A percentile compares a stretch with the other conserved stretches of the same genome.
These are phyloP conservation scores for Bugula neritina DNA, from an alignment of 2,888 invertebrate genomes.

Conservation along the genomic window DNA sequence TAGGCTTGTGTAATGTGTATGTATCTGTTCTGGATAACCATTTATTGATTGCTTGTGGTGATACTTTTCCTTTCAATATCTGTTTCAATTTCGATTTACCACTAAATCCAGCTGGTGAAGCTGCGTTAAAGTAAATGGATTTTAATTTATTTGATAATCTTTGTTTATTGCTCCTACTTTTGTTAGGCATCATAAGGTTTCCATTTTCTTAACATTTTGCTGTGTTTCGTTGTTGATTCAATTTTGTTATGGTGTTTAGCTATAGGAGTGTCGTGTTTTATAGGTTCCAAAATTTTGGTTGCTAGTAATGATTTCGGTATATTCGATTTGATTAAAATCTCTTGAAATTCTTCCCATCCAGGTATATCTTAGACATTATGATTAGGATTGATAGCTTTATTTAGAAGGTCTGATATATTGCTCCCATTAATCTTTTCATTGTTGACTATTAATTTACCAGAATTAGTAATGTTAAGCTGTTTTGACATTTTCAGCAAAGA, in stretches of 20 bases:
- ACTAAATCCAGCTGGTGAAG: not conserved
- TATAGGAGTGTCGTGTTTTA: not conserved
- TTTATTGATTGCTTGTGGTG: not conserved
- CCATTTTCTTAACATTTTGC: not conserved
- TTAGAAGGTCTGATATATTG: slow-evolving; percentile 11
- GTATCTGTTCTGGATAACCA: slow-evolving; percentile 11
- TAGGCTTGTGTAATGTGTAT: slow-evolving; percentile 11
- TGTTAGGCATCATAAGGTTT: not conserved
- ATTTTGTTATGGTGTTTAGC: not conserved
- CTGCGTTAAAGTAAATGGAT: not conserved
- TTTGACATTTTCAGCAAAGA: not conserved
- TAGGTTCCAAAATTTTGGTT: not conserved
- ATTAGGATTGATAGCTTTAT: slow-evolving; percentile 19
- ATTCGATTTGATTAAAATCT: not conserved
- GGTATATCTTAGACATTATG: not conserved
- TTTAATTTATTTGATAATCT: not conserved
- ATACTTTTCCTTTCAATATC: not conserved
- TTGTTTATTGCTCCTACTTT: not conserved
- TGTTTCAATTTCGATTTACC: not conserved
- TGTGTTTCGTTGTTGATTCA: not conserved
- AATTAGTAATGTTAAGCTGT: not conserved
- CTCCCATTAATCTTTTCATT: not conserved
- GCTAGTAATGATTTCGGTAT: not conserved
- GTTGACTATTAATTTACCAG: not conserved
- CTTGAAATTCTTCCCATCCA: not conserved